These are phyloP conservation scores for Neoseiulus cucumeris DNA, from an alignment of 1,140 invertebrate species.

Conservation along the genomic window DNA sequence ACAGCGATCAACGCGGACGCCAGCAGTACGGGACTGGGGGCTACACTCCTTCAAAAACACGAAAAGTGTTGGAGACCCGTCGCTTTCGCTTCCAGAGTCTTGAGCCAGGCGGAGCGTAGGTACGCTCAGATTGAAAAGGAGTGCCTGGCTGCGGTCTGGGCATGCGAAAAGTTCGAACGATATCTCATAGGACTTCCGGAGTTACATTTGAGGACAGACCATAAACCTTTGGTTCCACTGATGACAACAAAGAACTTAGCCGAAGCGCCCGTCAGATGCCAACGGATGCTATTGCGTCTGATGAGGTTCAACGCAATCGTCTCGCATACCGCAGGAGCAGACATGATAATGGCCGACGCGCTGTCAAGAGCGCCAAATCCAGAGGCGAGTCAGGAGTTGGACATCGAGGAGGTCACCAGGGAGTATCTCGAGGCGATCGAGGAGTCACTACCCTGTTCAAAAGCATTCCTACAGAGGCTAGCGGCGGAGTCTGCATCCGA, in stretches of 20 bases:
- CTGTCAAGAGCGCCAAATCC: not conserved
- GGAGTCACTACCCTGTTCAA: not conserved
- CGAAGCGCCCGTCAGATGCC: constrained; percentile 13
- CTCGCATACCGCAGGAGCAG: constrained; percentile 13
- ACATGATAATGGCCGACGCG: constrained; percentile 12
- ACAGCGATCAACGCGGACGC: constrained; percentile 15
- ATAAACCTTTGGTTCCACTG: constrained; percentile 14
- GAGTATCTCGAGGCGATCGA: not conserved
- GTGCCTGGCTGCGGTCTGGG: constrained; percentile 16
- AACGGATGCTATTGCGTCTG: constrained; percentile 14
- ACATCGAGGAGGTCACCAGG: not conserved
- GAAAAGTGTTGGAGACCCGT: too few species aligned
- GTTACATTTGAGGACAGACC: constrained; percentile 15
- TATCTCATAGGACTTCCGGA: constrained; percentile 18
- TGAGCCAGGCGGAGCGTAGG: constrained; percentile 10
- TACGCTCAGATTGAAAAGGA: constrained; percentile 17
- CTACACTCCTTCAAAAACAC: constrained; percentile 14
- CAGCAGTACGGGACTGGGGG: constrained; percentile 13
- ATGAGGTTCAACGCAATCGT: constrained; percentile 11
- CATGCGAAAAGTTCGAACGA: constrained; percentile 18
- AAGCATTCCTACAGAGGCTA: not conserved
- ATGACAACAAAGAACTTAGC: constrained; percentile 5
- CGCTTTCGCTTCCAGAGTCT: too few species aligned
- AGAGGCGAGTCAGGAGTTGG: not conserved
- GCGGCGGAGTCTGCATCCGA: not conserved